A percentile compares a stretch with the other conserved stretches of the same genome.
phyloP scores from a whole-genome alignment of 2,797 vertebrate species.

The Meda fulgida region DNA sequence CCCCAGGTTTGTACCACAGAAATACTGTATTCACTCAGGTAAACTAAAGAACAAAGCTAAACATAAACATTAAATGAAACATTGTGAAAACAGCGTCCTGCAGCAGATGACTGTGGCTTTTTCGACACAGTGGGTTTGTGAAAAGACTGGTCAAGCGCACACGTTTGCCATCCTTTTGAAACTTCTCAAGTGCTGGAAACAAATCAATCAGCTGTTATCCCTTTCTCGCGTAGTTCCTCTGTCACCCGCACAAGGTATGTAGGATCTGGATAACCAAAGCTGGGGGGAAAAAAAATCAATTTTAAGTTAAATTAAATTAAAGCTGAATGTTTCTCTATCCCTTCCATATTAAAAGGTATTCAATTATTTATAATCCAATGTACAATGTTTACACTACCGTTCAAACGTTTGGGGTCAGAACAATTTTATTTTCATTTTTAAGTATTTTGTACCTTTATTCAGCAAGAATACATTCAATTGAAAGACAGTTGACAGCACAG shows the following conservation, averaged over 20 bases:
- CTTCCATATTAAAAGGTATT: no score
- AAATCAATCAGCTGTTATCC: slow-evolving; percentile 87
- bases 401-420: no score
- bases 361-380: no score
- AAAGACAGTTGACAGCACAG: no score
- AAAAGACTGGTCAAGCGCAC: slow-evolving; percentile 45
- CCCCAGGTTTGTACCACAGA: slow-evolving; percentile 54
- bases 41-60: slow-evolving; percentile 67
- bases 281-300: slow-evolving; percentile 65
- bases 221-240: slow-evolving; percentile 93
- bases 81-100: slow-evolving; percentile 51
- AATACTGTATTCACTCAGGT: slow-evolving; percentile 64
- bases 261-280: slow-evolving; percentile 94
- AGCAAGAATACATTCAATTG: neutral
- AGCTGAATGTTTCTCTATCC: no score
- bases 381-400: no score
- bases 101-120: slow-evolving; percentile 54
- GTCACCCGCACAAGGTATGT: slow-evolving; percentile 93
- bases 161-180: slow-evolving; percentile 45
- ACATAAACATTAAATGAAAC: slow-evolving; percentile 60
- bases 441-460: neutral
- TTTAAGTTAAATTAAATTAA: no score
- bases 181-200: slow-evolving; percentile 54
- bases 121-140: slow-evolving; percentile 60
- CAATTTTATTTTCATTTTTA: no score